These are phyloP conservation scores for Pyrgus malvae DNA, from an alignment of 2,888 invertebrate species.

Conservation along the genomic window DNA sequence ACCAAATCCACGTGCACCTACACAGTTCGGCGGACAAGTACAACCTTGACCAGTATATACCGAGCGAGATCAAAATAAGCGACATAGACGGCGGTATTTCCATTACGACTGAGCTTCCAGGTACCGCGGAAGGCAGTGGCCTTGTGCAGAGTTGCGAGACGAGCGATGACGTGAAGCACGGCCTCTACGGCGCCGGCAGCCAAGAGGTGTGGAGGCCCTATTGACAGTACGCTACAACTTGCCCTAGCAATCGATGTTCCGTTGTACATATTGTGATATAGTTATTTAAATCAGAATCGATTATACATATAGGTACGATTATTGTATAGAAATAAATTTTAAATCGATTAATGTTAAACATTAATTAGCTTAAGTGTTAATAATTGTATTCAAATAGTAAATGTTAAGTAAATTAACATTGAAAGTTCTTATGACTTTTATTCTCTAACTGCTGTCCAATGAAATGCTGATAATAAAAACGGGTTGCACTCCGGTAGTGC, in stretches of 20 bases:
- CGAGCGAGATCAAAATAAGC: slow-evolving; percentile 83
- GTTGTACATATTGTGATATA: slow-evolving; percentile 79
- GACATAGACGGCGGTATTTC: slow-evolving; percentile 82
- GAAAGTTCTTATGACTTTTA: slow-evolving; percentile 35
- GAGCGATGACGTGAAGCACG: slow-evolving; percentile 78
- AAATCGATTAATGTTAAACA: slow-evolving; percentile 75
- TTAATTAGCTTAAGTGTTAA: slow-evolving; percentile 74
- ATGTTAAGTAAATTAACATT: slow-evolving; percentile 41
- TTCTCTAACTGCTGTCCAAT: too few species aligned
- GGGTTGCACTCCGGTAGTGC: too few species aligned
- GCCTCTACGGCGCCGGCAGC: slow-evolving; percentile 59
- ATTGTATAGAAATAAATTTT: slow-evolving; percentile 44
- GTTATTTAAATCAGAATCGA: slow-evolving; percentile 39
- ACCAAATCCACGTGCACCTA: slow-evolving; percentile 91
- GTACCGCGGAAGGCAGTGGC: slow-evolving; percentile 70
- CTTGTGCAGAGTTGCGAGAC: slow-evolving; percentile 77
- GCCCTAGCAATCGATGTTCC: slow-evolving; percentile 49
- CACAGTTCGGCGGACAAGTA: slow-evolving; percentile 86
- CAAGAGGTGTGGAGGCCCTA: slow-evolving; percentile 90
- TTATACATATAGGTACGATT: slow-evolving; percentile 35
- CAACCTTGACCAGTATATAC: slow-evolving; percentile 84
- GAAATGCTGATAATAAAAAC: too few species aligned
- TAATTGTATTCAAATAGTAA: slow-evolving; percentile 49
- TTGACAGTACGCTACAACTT: slow-evolving; percentile 67
- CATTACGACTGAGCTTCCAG: slow-evolving; percentile 74